phyloP scores from a whole-genome alignment of 2,888 invertebrate species.

The Aromia moschata region DNA sequence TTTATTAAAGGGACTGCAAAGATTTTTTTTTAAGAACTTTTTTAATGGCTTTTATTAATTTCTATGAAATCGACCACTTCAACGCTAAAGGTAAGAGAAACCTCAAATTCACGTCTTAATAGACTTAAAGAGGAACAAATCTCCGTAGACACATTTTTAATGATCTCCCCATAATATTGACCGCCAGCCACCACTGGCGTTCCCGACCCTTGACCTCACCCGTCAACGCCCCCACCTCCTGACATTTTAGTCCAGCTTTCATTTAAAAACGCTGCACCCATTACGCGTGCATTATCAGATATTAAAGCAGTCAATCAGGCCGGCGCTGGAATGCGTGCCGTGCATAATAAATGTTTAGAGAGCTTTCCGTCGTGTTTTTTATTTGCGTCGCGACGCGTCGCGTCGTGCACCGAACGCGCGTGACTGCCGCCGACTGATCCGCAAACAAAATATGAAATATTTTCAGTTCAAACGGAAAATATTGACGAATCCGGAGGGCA shows the following conservation, averaged over 20 bases:
- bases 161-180: too few relatives aligned
- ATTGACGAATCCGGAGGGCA: conserved; percentile 44
- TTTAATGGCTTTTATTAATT: too few relatives aligned
- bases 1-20: too few relatives aligned
- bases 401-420: conserved; percentile 42
- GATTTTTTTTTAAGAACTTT: too few relatives aligned
- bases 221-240: neutral
- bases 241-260: conserved; percentile 45
- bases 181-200: neutral
- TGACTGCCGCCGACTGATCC: conserved; percentile 44
- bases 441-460: conserved; percentile 50
- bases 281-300: conserved; percentile 50
- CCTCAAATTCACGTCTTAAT: too few relatives aligned
- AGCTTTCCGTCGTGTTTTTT: conserved; percentile 59
- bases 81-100: too few relatives aligned
- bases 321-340: conserved; percentile 51
- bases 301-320: conserved; percentile 55
- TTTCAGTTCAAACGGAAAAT: conserved; percentile 50
- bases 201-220: conserved; percentile 1
- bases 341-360: conserved; percentile 58
- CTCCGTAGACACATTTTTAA: too few relatives aligned
- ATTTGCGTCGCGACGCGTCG: conserved; percentile 43
- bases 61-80: too few relatives aligned
- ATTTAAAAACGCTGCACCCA: conserved; percentile 45
- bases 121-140: too few relatives aligned